These are phyloP conservation scores for Notodonta ziczac DNA, from an alignment of 2,888 invertebrate genomes.

Conservation along the genomic window DNA sequence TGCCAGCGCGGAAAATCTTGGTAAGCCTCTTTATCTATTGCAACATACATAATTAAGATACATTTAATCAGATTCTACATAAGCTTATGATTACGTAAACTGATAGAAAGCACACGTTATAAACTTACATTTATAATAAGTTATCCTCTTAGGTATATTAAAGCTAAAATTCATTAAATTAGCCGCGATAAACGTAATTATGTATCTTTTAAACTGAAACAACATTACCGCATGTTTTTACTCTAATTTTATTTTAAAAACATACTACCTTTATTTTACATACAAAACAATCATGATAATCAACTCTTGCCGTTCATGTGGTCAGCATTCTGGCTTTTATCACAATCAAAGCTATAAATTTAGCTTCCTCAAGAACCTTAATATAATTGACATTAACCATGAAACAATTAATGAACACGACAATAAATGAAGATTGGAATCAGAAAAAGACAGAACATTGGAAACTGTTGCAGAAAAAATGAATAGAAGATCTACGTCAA, in stretches of 20 bases:
- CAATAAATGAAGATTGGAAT: conserved; percentile 30
- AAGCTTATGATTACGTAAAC: conserved; percentile 26
- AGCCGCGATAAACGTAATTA: conserved; percentile 20
- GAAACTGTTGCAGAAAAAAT: conserved; percentile 20
- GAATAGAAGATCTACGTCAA: conserved; percentile 3
- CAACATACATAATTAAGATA: conserved; percentile 9
- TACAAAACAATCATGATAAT: conserved; percentile 10
- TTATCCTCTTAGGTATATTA: conserved; percentile 3
- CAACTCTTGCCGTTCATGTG: conserved; percentile 16
- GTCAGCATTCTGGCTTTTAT: conserved; percentile 21
- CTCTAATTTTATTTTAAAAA: conserved; percentile 5
- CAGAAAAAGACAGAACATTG: conserved; percentile 29
- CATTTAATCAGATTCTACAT: not conserved
- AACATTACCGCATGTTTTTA: conserved; percentile 33
- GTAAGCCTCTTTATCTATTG: conserved; percentile 68
- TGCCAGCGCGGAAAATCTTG: conserved; percentile 90
- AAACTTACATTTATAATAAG: conserved; percentile 15
- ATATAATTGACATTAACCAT: conserved; percentile 21
- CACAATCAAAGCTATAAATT: conserved; percentile 29
- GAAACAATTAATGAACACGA: conserved; percentile 27
- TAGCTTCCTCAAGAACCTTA: conserved; percentile 22
- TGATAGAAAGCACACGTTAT: conserved; percentile 22
- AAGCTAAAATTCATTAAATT: conserved; percentile 13
- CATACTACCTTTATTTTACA: not conserved
- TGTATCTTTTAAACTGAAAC: conserved; percentile 19